Evolutionary conservation across 2,888 invertebrate species (phyloP).

Genomic region (Ennomos fuscantarius): DNA sequence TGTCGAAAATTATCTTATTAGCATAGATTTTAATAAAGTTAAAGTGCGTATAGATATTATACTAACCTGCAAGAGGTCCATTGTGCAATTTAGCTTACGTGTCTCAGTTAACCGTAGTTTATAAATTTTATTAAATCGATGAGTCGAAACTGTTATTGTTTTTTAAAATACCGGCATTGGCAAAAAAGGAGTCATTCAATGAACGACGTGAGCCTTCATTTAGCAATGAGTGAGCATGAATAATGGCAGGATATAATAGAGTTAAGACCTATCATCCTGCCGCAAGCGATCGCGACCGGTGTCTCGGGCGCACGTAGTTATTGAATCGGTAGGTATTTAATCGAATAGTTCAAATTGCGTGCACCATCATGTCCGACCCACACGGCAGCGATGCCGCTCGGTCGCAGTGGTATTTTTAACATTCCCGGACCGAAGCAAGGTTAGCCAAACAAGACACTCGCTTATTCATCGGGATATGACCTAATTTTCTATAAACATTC

Average conservation of each 20-base stretch:
- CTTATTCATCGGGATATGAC: slow-evolving; percentile 83
- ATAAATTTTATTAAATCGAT: neutral
- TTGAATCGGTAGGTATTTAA: slow-evolving; percentile 48
- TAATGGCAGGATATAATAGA: slow-evolving; percentile 40
- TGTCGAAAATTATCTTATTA: no score
- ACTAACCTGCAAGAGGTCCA: no score
- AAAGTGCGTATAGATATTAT: no score
- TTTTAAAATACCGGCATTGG: neutral
- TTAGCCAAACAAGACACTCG: slow-evolving; percentile 73
- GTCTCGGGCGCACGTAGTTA: slow-evolving; percentile 17
- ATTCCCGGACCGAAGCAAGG: slow-evolving; percentile 84
- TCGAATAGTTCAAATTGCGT: slow-evolving; percentile 61
- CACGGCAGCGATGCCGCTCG: slow-evolving; percentile 56
- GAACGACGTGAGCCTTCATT: neutral
- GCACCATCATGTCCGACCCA: slow-evolving; percentile 50
- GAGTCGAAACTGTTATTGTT: neutral
- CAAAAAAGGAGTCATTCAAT: slow-evolving; percentile 7
- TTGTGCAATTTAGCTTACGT: no score
- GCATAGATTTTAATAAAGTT: no score
- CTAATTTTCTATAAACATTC: slow-evolving; percentile 76
- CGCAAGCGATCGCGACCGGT: slow-evolving; percentile 17
- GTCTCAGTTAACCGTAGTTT: no score
- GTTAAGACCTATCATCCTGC: slow-evolving; percentile 41
- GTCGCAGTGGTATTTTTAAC: slow-evolving; percentile 82
- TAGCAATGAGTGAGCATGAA: slow-evolving; percentile 26